Base-by-base conservation (phyloP, 37 sponge, comb jelly and placozoan species). In the Halichondria panicea region DNA sequence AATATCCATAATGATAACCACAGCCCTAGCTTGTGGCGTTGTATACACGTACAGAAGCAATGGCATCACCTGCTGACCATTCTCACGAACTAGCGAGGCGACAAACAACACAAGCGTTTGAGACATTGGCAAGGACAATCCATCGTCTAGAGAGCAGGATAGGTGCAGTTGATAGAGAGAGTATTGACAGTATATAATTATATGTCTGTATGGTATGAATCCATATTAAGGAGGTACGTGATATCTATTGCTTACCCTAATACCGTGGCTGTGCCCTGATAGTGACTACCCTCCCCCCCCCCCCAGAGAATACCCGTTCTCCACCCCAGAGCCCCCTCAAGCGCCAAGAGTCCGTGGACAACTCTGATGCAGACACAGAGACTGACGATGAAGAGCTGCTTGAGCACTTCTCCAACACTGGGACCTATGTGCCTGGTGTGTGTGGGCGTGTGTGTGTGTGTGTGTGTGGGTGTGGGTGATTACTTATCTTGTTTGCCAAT, bases 71-170 rank as follows among this genome's bases (percentile, higher is more conserved):
- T n/a, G n/a, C n/a, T n/a, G n/a, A n/a, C n/a, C 9, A 3, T 3
- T 27, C 56, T 2, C 56, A 55, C 4, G 3, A n/a, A n/a, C 22
- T 55, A 55, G 25, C 25, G 3, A 3, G 25, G 7, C 3, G 56
- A 27, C 56, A 55, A 22, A 3, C 34, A 8, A 55, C 72, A n/a
- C 55, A 66, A 9, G 70, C 60, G 48, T 79, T 79, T 57, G 70
- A 79, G 44, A 39, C 35, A 45, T 44, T 79, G 44, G 80, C 80
- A 12, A 79, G 70, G 70, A 79, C 69, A 35, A 43, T 79, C 4
- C 61, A 79, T 30, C 70, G 61, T 1, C 41, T 79, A 46, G 69
- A 79, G 45, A 56, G 58, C 27, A 55, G 40, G n/a, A 22, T 56
- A 72, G 73, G 73, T 72, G 52, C 52, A 48, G 13, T 48, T 48